Base-by-base conservation (phyloP, 2,888 invertebrate genomes). In the Polydrusus pterygomalis region DNA sequence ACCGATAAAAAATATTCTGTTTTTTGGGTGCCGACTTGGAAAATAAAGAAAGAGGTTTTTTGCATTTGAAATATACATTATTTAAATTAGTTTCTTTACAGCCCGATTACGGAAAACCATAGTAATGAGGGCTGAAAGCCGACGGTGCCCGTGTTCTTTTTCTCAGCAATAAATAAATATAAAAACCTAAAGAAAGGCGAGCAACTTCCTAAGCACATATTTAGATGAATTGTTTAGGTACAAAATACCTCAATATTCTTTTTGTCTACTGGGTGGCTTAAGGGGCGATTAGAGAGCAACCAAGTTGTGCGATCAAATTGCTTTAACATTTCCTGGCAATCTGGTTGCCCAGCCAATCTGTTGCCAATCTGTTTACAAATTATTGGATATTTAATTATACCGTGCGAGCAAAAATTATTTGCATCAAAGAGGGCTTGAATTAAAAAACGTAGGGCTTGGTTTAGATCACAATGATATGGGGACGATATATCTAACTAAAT, bases 31-130 rank as follows among this genome's bases (percentile, higher is more conserved):
- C 60, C 40, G 69, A 69, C 58, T 69, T 58, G 69, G 47, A 69
- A 69, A 69, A 58, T 47, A 47, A 69, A 60, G 45, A 45, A 56
- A 30, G n/a, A 34, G 9, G 63, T 43, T 64, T 64, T 56, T 71
- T 64, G 71, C 71, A 71, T 64, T 64, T 25, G 30, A 71, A 71
- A 64, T 56, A 64, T 56, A 64, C 71, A 71, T 71, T 71, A 71
- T 71, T 71, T 71, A 71, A 71, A 71, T 64, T 64, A 71, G 64
- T 64, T 71, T 71, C 17, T 71, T 71, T 64, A 54, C 43, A 30
- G 20, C 30, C 10, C 60, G 58, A 60, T 60, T 60, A 60, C 38
- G 18, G 58, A 60, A 60, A 60, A 60, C 58, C 58, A 38, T 60
- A 60, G 58, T 60, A 60, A 60, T 60, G 38, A 60, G 38, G 34